Conservation (phyloP, 2,888 invertebrate genomes). For the Tipula vernalis region DNA sequence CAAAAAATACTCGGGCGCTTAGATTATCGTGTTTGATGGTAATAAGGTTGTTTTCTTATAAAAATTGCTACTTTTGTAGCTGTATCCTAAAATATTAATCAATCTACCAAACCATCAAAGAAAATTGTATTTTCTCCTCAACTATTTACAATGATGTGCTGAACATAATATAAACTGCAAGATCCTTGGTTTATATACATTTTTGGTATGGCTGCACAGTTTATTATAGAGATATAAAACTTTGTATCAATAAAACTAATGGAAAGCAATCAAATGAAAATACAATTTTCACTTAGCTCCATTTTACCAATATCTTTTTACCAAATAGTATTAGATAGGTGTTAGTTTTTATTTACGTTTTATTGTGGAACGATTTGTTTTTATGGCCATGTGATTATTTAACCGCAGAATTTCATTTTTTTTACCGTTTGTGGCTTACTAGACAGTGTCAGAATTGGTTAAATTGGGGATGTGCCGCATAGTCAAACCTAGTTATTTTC, state of each 20-base stretch:
- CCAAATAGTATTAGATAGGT: background rate
- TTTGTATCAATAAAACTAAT: background rate
- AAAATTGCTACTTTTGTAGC: too few relatives aligned
- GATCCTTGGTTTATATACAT: background rate
- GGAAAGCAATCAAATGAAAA: background rate
- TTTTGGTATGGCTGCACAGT: background rate
- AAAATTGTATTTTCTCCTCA: background rate
- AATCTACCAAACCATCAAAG: background rate
- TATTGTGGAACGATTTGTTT: background rate
- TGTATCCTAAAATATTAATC: background rate
- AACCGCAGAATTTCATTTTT: too few relatives aligned
- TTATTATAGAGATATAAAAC: background rate
- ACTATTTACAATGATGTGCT: background rate
- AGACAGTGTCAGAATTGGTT: too few relatives aligned
- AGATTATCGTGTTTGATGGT: too few relatives aligned
- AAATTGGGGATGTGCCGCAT: too few relatives aligned
- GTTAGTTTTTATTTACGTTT: background rate
- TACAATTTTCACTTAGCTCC: background rate
- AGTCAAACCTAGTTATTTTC: too few relatives aligned
- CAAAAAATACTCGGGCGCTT: too few relatives aligned
- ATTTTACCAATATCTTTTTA: background rate
- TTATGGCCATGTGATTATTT: background rate
- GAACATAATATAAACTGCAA: background rate
- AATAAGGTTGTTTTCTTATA: too few relatives aligned
- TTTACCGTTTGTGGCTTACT: too few relatives aligned